Evolutionary conservation across 1,140 invertebrate genomes (phyloP).

Genomic region (Diploscapter pachys): DNA sequence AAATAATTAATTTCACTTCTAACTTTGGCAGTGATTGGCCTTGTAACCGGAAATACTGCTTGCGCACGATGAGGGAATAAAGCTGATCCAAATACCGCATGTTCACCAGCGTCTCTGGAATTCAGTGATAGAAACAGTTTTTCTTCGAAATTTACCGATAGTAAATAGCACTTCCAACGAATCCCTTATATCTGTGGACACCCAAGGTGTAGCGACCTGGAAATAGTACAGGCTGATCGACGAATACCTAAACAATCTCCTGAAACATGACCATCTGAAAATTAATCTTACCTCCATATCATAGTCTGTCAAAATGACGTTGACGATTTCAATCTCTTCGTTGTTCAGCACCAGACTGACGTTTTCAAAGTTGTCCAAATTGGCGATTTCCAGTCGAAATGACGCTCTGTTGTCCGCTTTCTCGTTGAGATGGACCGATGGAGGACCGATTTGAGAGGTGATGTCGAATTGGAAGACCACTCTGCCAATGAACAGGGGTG

Average conservation of each 20-base stretch:
- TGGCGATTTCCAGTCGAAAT: slow-evolving; percentile 15
- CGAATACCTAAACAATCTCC: background rate
- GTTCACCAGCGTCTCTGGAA: slow-evolving; percentile 29
- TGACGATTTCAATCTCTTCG: slow-evolving; percentile 17
- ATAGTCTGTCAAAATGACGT: slow-evolving; percentile 21
- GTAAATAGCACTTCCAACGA: slow-evolving; percentile 24
- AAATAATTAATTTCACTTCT: too few species aligned
- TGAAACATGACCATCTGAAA: background rate
- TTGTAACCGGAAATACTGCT: slow-evolving; percentile 19
- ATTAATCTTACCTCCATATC: slow-evolving; percentile 11
- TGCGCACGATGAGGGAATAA: slow-evolving; percentile 21
- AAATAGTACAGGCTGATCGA: slow-evolving; percentile 19
- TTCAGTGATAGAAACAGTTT: too few species aligned
- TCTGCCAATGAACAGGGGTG: slow-evolving; percentile 21
- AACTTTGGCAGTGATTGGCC: background rate
- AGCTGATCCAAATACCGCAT: slow-evolving; percentile 20
- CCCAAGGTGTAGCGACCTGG: slow-evolving; percentile 24
- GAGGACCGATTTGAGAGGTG: slow-evolving; percentile 11
- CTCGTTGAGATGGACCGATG: slow-evolving; percentile 22
- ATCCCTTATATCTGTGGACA: slow-evolving; percentile 28
- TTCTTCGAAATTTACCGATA: slow-evolving; percentile 7
- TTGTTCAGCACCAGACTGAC: slow-evolving; percentile 21
- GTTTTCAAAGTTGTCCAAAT: slow-evolving; percentile 29
- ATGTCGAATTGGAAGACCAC: slow-evolving; percentile 27
- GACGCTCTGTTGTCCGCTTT: slow-evolving; percentile 11